Conservation (phyloP, 1,140 invertebrate genomes). For the Homarus americanus region DNA sequence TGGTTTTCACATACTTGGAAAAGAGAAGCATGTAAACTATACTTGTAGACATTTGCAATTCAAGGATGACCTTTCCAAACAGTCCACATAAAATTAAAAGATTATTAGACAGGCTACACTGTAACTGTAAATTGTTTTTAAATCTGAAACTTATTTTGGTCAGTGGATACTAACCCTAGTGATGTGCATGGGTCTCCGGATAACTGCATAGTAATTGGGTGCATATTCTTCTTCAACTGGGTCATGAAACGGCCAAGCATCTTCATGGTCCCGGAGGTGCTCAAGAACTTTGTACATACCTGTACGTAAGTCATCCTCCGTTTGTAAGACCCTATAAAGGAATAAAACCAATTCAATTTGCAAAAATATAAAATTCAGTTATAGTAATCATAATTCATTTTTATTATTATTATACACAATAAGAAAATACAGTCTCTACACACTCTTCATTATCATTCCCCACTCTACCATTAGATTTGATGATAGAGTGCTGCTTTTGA, state of each 20-base stretch:
- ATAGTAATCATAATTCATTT: not conserved
- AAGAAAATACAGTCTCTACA: not conserved
- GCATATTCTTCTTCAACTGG: conserved; percentile 94
- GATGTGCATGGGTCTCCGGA: conserved; percentile 75
- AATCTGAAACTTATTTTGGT: not conserved
- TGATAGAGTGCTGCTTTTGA: no score
- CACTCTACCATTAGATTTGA: no score
- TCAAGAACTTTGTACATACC: conserved; percentile 94
- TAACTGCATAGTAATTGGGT: conserved; percentile 87
- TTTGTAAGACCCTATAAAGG: conserved; percentile 84
- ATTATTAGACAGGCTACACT: no score
- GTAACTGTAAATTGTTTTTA: not conserved
- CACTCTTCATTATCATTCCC: no score
- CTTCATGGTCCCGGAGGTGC: conserved; percentile 89
- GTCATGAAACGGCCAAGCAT: conserved; percentile 95
- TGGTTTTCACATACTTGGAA: no score
- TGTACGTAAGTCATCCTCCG: conserved; percentile 89
- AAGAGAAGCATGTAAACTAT: no score
- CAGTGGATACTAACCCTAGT: conserved; percentile 53
- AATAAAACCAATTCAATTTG: not conserved
- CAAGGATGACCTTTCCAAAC: no score
- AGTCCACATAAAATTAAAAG: no score
- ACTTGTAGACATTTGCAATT: no score
- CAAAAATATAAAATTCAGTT: no score
- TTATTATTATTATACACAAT: not conserved